Percentiles rank a stretch among this genome's conserved stretches.
phyloP scores from a whole-genome alignment of 2,113 vertebrate species.

The Meleagris gallopavo region DNA sequence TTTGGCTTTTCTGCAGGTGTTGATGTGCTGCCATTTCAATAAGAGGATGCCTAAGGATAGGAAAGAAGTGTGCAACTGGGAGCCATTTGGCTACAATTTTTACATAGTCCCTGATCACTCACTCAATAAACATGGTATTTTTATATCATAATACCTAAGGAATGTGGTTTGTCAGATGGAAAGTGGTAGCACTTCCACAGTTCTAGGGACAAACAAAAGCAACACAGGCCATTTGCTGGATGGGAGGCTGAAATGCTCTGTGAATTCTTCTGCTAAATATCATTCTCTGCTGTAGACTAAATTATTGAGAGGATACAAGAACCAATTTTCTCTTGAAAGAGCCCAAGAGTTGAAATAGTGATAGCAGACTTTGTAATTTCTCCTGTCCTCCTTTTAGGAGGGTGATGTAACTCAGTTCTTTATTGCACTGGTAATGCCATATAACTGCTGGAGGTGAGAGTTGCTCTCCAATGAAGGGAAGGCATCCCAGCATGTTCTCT shows the following conservation, averaged over 20 bases:
- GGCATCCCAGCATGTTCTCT: neutral
- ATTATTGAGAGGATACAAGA: neutral
- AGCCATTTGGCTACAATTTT: neutral
- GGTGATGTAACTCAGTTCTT: neutral
- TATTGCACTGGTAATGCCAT: neutral
- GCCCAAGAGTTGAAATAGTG: neutral
- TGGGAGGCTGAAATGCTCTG: neutral
- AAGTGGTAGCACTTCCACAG: neutral
- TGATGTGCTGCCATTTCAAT: neutral
- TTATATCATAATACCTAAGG: rapidly evolving
- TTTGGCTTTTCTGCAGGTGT: neutral
- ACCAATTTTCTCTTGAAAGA: neutral
- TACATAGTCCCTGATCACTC: neutral
- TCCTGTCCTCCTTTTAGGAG: neutral
- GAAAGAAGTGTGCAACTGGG: neutral
- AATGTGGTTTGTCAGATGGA: rapidly evolving
- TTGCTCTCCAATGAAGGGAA: neutral
- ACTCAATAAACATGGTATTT: neutral
- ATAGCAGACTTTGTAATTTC: neutral
- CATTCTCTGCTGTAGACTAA: neutral
- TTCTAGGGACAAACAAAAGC: neutral
- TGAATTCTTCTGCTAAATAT: neutral
- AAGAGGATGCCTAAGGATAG: neutral
- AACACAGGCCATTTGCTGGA: neutral
- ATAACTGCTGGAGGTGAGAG: neutral